phyloP scores from a whole-genome alignment of 1,140 invertebrate species.

The Scaptomyza pallida region DNA sequence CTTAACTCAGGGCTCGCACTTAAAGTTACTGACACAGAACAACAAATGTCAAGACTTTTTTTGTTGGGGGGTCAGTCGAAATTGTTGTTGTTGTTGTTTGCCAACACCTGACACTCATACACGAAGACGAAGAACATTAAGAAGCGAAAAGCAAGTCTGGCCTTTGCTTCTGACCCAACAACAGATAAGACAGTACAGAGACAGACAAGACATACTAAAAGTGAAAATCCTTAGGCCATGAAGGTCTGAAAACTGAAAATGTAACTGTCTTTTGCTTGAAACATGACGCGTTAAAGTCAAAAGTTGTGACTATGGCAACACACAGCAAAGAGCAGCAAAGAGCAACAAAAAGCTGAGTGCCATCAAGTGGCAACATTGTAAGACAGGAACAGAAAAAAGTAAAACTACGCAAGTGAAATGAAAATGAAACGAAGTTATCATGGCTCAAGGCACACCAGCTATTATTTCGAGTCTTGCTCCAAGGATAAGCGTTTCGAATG shows the following conservation, averaged over 20 bases:
- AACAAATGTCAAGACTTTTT: conserved; percentile 29
- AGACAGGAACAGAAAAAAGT: conserved; percentile 32
- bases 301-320: conserved; percentile 50
- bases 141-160: conserved; percentile 1
- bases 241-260: conserved; percentile 47
- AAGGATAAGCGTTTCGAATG: conserved; percentile 59
- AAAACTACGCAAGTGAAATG: conserved; percentile 53
- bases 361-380: conserved; percentile 59
- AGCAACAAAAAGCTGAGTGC: conserved; percentile 9
- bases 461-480: conserved; percentile 49
- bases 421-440: conserved; percentile 77
- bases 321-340: conserved; percentile 21
- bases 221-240: conserved; percentile 46
- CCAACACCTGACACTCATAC: conserved; percentile 22
- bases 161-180: conserved; percentile 15
- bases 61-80: conserved; percentile 16
- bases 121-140: neutral
- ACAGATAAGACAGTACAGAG: conserved; percentile 16
- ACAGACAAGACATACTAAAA: no score
- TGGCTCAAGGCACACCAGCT: conserved; percentile 58
- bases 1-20: neutral
- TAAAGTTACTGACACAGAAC: neutral
- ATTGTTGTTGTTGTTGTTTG: neutral
- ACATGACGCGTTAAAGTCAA: conserved; percentile 74
- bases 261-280: conserved; percentile 43